These are phyloP conservation scores for Cryptocephalus moraei DNA, from an alignment of 2,888 invertebrate genomes.

Conservation along the genomic window DNA sequence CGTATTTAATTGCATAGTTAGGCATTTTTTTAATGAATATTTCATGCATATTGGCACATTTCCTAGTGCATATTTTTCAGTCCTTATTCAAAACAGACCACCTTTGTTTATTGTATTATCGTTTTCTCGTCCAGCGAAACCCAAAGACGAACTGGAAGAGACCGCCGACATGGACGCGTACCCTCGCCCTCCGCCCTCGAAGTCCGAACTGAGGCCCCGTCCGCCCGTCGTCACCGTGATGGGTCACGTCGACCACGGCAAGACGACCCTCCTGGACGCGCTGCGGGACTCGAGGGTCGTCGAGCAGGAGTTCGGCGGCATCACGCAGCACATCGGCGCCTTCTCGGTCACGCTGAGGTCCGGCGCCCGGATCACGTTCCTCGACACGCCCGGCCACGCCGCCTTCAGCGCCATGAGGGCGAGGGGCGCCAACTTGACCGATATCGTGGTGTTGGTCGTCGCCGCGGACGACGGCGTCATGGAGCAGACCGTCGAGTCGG, in stretches of 20 bases:
- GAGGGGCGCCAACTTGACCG: constrained; percentile 89
- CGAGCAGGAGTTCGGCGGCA: constrained; percentile 91
- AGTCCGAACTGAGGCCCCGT: constrained; percentile 56
- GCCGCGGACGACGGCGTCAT: constrained; percentile 99
- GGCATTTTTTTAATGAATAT: too few relatives aligned
- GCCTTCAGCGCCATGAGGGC: constrained; percentile 91
- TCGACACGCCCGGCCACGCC: constrained; percentile 98
- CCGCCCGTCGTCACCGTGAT: constrained; percentile 96
- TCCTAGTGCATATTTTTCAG: too few relatives aligned
- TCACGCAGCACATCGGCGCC: constrained; percentile 98
- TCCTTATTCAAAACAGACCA: neutral
- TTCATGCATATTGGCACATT: too few relatives aligned
- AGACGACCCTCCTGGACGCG: constrained; percentile 90
- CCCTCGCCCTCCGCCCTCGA: constrained; percentile 55
- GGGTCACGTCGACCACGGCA: constrained; percentile 99
- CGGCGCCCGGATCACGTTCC: constrained; percentile 80
- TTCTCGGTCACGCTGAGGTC: constrained; percentile 64
- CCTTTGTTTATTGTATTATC: too few relatives aligned
- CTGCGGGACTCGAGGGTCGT: constrained; percentile 79
- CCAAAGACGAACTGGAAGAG: constrained; percentile 17
- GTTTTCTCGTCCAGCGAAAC: constrained; percentile 20
- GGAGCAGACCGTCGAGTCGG: constrained; percentile 92
- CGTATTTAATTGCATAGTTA: too few relatives aligned
- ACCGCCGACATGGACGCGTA: constrained; percentile 36
- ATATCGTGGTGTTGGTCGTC: constrained; percentile 90